Evolutionary conservation across 2,113 vertebrate species (phyloP).

Genomic region (Neodontobutis hainanensis): DNA sequence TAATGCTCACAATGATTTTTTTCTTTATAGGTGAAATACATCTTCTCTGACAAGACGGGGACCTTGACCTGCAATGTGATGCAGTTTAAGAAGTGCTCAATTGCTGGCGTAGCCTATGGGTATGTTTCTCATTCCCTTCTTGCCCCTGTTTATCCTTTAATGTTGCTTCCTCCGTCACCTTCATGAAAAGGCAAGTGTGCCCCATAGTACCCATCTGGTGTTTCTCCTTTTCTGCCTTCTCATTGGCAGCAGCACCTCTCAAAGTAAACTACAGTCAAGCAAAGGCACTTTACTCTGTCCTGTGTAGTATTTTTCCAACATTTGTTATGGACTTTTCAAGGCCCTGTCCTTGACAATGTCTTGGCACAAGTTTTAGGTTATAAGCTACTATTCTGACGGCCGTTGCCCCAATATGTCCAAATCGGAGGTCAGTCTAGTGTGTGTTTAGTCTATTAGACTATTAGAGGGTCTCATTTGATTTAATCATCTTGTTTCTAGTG

Average conservation of each 20-base stretch:
- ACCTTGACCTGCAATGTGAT: slow-evolving; percentile 99
- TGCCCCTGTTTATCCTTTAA: slow-evolving; percentile 7
- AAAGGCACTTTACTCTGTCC: slow-evolving; percentile 31
- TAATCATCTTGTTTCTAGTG: not conserved
- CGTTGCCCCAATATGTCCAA: not conserved
- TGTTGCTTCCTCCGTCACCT: slow-evolving; percentile 28
- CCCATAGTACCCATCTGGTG: slow-evolving; percentile 59
- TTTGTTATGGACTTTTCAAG: slow-evolving; percentile 12
- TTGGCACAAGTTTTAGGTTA: slow-evolving; percentile 6
- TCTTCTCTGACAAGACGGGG: slow-evolving; percentile 99
- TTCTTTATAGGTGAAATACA: slow-evolving; percentile 92
- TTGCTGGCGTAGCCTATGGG: slow-evolving; percentile 96
- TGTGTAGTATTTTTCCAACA: not conserved
- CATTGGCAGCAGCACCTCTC: slow-evolving; percentile 69
- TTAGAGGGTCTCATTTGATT: slow-evolving; percentile 33
- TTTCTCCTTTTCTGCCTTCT: slow-evolving; percentile 58
- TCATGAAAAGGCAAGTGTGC: slow-evolving; percentile 64
- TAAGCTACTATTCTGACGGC: not conserved
- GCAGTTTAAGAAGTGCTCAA: slow-evolving; percentile 98
- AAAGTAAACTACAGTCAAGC: slow-evolving; percentile 59
- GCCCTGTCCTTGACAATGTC: not conserved
- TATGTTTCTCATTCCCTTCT: slow-evolving; percentile 68
- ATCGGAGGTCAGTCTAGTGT: no score
- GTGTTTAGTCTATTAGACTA: not conserved
- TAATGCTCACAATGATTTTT: slow-evolving; percentile 5